phyloP scores from a whole-genome alignment of 1,140 invertebrate species.

The Glomeris maerens region DNA sequence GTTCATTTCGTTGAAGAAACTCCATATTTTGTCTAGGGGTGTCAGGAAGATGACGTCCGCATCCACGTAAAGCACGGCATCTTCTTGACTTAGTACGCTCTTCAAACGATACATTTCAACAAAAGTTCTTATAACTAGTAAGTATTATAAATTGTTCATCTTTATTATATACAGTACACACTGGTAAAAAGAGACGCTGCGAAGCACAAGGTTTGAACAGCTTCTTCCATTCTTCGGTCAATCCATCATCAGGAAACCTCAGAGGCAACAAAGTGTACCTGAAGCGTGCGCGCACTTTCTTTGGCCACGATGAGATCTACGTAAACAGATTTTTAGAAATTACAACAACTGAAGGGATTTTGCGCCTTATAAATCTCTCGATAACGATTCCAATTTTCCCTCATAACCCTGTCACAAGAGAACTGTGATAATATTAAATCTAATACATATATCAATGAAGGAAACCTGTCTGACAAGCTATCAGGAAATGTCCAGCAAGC shows the following conservation, averaged over 20 bases:
- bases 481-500: too few relatives aligned
- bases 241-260: conserved; percentile 56
- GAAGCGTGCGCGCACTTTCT: conserved; percentile 45
- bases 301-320: conserved; percentile 51
- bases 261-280: conserved; percentile 56
- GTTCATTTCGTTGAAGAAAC: conserved; percentile 69
- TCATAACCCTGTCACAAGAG: too few relatives aligned
- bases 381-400: too few relatives aligned
- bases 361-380: too few relatives aligned
- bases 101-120: too few relatives aligned
- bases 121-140: conserved; percentile 15
- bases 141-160: conserved; percentile 5
- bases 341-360: conserved; percentile 7
- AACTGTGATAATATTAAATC: background rate
- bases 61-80: conserved; percentile 83
- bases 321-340: conserved; percentile 17
- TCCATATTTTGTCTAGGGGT: conserved; percentile 66
- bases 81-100: too few relatives aligned
- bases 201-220: conserved; percentile 86
- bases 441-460: background rate
- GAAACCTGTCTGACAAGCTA: background rate
- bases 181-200: conserved; percentile 78
- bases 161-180: conserved; percentile 25
- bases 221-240: conserved; percentile 61
- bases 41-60: conserved; percentile 79